Base-by-base conservation (phyloP, 1,140 invertebrate species). In the Drosophila sp. region DNA sequence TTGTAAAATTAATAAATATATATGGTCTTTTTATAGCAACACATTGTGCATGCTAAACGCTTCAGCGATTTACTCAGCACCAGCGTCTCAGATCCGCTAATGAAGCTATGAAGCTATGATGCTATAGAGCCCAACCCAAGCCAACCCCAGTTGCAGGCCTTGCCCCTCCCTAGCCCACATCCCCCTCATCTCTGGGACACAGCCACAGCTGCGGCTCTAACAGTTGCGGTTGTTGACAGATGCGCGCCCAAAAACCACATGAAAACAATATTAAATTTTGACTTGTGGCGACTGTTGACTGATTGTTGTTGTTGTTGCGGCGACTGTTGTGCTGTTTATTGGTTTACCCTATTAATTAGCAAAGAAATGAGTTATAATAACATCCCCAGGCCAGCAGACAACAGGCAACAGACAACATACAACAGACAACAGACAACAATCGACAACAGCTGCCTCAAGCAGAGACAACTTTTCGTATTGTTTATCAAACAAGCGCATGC, bases 281-380 rank as follows among this genome's bases (percentile, higher is more conserved):
- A 71, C 59, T 71, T 71, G 61, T 27, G 59, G 67, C 41, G 41
- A 40, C 32, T 54, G 67, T 46, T 64, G 59, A 71, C 61, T 64
- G 67, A 65, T 27, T 65, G 25, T 62, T 53, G 58, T 63, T 69
- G 27, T 14, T 57, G 13, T 43, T 65, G 36, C 41, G 38, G 32
- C 13, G 11, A 14, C 25, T 32, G 41, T 57, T 45, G 32, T 54
- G n/a, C 57, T 70, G 69, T 72, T 72, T 72, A 72, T 72, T 64
- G 69, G 53, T 72, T 72, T 72, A 72, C 69, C 43, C 61, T 57
- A 72, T 65, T 72, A 72, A 72, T 72, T 72, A 72, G 69, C 69
- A 65, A 57, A 50, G 61, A 65, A 57, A 65, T 57, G 61, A 64
- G 29, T 72, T 64, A 65, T 65, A 72, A 72, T 65, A 50, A 21